phyloP scores from a whole-genome alignment of 2,113 vertebrate species.

The Sterrhoptilus dennistouni region DNA sequence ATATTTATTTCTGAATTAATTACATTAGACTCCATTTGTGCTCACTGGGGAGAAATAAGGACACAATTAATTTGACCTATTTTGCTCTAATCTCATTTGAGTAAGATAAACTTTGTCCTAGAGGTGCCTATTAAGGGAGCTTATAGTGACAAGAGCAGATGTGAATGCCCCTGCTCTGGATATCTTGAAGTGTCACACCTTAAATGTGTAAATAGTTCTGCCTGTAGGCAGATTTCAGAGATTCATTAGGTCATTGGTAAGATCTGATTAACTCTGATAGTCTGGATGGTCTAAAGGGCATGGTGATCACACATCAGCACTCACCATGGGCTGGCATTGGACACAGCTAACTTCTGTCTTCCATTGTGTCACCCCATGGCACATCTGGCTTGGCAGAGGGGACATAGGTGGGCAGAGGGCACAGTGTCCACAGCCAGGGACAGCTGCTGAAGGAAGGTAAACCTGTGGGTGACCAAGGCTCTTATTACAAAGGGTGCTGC shows the following conservation, averaged over 20 bases:
- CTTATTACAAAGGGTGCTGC: not conserved
- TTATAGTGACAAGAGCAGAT: not conserved
- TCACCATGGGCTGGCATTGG: accelerated
- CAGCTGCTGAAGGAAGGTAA: not conserved
- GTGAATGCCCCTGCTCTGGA: not conserved
- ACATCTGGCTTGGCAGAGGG: accelerated
- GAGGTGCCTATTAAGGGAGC: not conserved
- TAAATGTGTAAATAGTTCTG: not conserved
- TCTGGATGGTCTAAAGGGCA: not conserved
- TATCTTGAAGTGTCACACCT: not conserved
- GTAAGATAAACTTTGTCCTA: not conserved
- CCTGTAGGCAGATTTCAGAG: not conserved
- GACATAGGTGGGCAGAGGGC: not conserved
- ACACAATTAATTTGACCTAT: not conserved
- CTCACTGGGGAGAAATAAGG: not conserved
- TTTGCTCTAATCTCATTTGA: constrained; percentile 2
- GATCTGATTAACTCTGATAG: not conserved
- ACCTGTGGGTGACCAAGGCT: not conserved
- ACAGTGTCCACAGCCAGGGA: not conserved
- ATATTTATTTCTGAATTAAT: not conserved
- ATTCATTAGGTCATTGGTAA: not conserved
- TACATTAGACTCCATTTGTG: not conserved
- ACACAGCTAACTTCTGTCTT: not conserved
- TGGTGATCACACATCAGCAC: not conserved
- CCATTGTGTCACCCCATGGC: accelerated